A percentile compares a stretch with the other conserved stretches of the same genome.
phyloP scores from a whole-genome alignment of 2,797 vertebrate species.

The Psittacula echo region DNA sequence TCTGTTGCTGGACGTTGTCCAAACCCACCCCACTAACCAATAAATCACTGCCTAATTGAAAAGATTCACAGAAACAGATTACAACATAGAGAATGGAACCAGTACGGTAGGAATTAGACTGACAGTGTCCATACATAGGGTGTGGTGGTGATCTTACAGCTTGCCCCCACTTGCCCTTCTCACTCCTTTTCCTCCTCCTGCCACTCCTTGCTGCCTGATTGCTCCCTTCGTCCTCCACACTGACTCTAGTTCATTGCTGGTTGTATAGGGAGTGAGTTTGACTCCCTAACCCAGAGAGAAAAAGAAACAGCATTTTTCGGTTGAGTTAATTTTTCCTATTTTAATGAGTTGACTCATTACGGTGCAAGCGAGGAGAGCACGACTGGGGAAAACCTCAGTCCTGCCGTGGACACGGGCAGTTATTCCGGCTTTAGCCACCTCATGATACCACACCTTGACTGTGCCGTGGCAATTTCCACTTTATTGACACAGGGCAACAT shows the following conservation, averaged over 20 bases:
- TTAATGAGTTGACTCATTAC: not conserved
- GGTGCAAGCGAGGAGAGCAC: fast-evolving
- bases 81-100: slow-evolving; percentile 54
- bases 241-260: fast-evolving
- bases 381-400: not conserved
- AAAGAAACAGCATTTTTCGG: not conserved
- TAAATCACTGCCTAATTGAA: slow-evolving; percentile 53
- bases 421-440: not conserved
- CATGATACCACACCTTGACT: not conserved
- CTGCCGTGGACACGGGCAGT: not conserved
- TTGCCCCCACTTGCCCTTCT: slow-evolving; percentile 63
- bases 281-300: not conserved
- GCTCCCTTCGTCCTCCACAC: fast-evolving
- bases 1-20: slow-evolving; percentile 26
- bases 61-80: slow-evolving; percentile 51
- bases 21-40: slow-evolving; percentile 39
- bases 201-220: not conserved
- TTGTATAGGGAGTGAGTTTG: not conserved
- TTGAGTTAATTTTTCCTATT: not conserved
- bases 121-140: slow-evolving; percentile 50
- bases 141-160: slow-evolving; percentile 53
- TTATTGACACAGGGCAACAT: slow-evolving; percentile 38
- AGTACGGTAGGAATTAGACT: slow-evolving; percentile 55
- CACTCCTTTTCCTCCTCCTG: slow-evolving; percentile 34
- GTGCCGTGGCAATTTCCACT: slow-evolving; percentile 21